Base-by-base conservation (phyloP, 2,113 vertebrate species). In the Meles meles region DNA sequence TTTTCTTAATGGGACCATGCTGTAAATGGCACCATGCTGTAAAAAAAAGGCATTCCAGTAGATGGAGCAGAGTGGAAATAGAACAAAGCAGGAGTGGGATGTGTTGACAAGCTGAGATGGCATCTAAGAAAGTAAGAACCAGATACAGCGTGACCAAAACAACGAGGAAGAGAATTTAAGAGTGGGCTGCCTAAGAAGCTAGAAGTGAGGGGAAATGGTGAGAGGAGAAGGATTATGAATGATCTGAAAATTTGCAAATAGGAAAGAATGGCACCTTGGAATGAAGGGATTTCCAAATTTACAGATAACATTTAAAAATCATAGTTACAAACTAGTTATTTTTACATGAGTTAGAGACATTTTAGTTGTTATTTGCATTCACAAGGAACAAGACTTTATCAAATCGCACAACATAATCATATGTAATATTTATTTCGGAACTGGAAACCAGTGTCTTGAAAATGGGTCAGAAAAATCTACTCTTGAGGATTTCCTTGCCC, bases 31-130 rank as follows among this genome's bases (percentile, higher is more conserved):
- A 77, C 72, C n/a, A 77, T 87, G 82, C 96, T 98, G 97, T 97
- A 96, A 93, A 98, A 96, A 96, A 96, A 95, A 96, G 97, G 97
- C 94, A 87, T 97, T 98, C 98, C 98, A 98, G 97, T 98, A 98
- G 98, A 98, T 98, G 98, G 98, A 98, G 98, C 98, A 98, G 98
- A 97, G 93, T 96, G 71, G 97, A 98, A 98, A 93, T 95, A 65
- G 96, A 98, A 82, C 77, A 74, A 87, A 96, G 90, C 27, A 89
- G 93, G 95, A 95, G 49, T 31, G 34, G 96, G 93, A 31, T 94
- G n/a, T 89, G 72, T 97, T 95, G 96, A 91, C 80, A 84, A 94
- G 61, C 61, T 77, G 89, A 94, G 83, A 39, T 96, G 92, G 81
- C 65, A 69, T 96, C 42, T 95, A 52, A 93, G 86, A 97, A 84